Evolutionary conservation across 2,113 vertebrate genomes (phyloP).

Genomic region (Bos indicus): DNA sequence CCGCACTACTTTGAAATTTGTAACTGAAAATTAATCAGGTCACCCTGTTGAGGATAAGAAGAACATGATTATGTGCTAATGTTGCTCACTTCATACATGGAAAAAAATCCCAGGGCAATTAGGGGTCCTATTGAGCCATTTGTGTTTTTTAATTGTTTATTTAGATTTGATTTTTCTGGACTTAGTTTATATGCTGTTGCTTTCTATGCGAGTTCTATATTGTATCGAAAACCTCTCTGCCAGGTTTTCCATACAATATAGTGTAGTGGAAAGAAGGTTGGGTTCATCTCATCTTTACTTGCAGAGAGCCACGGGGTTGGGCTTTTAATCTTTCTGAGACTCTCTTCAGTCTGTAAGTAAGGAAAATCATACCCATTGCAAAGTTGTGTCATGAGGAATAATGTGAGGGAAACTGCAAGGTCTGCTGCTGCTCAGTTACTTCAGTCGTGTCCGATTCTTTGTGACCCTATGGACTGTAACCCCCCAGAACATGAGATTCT

Average conservation of each 20-base stretch:
- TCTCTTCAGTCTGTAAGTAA: neutral
- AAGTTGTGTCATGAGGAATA: neutral
- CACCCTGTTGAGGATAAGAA: constrained; percentile 16
- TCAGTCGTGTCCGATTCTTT: neutral
- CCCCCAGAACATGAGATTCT: neutral
- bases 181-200: neutral
- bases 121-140: neutral
- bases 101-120: neutral
- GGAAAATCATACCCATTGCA: neutral
- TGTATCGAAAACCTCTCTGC: neutral
- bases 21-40: constrained; percentile 34
- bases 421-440: neutral
- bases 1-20: constrained; percentile 9
- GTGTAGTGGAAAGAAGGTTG: neutral
- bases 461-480: neutral
- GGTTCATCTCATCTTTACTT: neutral
- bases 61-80: constrained; percentile 25
- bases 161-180: neutral
- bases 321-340: neutral
- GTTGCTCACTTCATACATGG: neutral
- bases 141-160: constrained; percentile 26
- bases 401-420: neutral
- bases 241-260: neutral
- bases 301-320: neutral
- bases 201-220: neutral